These are phyloP conservation scores for Scaptomyza polygonia DNA, from an alignment of 2,888 invertebrate genomes.

Conservation along the genomic window DNA sequence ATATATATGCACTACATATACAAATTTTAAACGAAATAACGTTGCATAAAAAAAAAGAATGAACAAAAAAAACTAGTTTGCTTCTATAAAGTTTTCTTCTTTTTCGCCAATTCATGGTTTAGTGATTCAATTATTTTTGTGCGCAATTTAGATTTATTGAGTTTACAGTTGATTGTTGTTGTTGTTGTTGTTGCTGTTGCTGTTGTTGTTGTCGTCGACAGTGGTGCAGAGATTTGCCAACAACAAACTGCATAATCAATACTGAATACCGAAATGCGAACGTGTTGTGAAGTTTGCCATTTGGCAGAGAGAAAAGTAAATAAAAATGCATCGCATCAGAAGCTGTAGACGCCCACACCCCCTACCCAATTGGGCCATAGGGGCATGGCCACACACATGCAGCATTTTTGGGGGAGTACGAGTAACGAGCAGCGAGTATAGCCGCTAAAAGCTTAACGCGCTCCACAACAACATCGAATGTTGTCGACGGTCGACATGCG, in stretches of 20 bases:
- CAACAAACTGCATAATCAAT: conserved; percentile 77
- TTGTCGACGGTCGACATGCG: conserved; percentile 58
- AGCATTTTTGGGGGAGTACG: conserved; percentile 13
- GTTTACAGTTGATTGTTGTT: conserved; percentile 54
- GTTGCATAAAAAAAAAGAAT: conserved; percentile 23
- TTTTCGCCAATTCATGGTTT: conserved; percentile 58
- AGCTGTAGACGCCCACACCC: conserved; percentile 10
- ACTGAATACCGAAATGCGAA: conserved; percentile 73
- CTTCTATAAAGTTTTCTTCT: conserved; percentile 7
- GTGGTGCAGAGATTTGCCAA: conserved; percentile 68
- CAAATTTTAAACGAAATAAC: conserved; percentile 49
- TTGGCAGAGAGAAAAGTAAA: conserved; percentile 64
- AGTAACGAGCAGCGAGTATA: conserved; percentile 42
- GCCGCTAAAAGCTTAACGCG: conserved; percentile 74
- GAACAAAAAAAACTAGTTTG: conserved; percentile 25
- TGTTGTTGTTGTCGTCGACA: conserved; percentile 36
- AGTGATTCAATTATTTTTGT: conserved; percentile 80
- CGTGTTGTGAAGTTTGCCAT: conserved; percentile 69
- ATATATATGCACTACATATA: conserved; percentile 8
- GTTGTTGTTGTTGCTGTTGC: conserved; percentile 20
- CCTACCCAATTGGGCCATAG: conserved; percentile 4
- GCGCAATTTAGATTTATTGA: conserved; percentile 79
- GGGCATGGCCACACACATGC: conserved; percentile 10
- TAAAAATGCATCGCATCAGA: conserved; percentile 51
- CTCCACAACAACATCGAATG: conserved; percentile 24